Evolutionary conservation across 2,797 vertebrate species (phyloP), one percentile per base, ranked within the genome.

Genomic region (Channa striata): DNA sequence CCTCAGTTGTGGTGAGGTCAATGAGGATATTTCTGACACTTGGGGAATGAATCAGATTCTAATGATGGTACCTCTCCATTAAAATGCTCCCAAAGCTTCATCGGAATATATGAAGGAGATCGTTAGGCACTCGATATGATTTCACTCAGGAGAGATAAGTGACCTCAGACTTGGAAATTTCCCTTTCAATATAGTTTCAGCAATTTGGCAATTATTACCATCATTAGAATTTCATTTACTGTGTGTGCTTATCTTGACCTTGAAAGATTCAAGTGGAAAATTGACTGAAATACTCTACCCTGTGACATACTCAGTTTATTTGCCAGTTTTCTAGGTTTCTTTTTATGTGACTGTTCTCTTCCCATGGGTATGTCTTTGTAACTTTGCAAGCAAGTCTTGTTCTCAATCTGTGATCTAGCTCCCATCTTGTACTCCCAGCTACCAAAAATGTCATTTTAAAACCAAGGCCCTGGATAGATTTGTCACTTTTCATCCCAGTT

Each of bases 211-310:
- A 85, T 90, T 84, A 83, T 77, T 37, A 44, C 75, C 33, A 63
- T 76, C 81, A 77, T 90, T 89, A 84, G 74, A 72, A 54, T 81
- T 86, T 83, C 68, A 89, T 88, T 89, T 84, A 68, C 65, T 78
- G 51, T 78, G 70, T 74, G 86, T 66, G 47, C 85, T 87, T 77
- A 80, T 87, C 72, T 62, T 87, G 86, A 91, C 90, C 88, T 88
- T 90, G 85, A 89, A 86, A 71, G 13, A 34, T 81, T n/a, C 37
- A 60, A 56, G 54, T 56, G 37, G 53, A 71, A 59, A 73, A 71
- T 49, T 47, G 30, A 67, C 51, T 37, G 42, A 78, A 49, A 58
- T 66, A 42, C 36, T 53, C 3, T 59, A 63, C 56, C 47, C 54
- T 59, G 39, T 58, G 43, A 56, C 59, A 23, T 54, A 25, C 23